Percentiles rank a stretch among this genome's conserved stretches.
Evolutionary conservation across 2,888 invertebrate species (phyloP).

Genomic region (Melinopterus prodromus): DNA sequence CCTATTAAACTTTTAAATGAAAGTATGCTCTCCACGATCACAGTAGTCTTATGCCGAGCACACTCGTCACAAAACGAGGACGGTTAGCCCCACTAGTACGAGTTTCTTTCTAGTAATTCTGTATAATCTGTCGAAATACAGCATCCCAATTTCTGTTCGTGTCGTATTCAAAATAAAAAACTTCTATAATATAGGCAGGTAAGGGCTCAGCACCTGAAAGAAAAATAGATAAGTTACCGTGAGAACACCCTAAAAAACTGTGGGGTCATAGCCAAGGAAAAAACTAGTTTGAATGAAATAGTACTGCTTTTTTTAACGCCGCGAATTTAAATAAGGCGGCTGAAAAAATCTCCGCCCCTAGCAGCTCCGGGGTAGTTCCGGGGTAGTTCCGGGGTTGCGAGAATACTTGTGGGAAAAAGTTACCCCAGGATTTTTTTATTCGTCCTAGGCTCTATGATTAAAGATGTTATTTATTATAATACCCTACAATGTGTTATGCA

Average conservation of each 20-base stretch:
- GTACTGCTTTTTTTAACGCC: conserved; percentile 49
- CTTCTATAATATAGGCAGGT: not conserved
- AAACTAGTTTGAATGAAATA: conserved; percentile 46
- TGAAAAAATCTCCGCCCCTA: conserved; percentile 48
- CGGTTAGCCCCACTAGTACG: no score
- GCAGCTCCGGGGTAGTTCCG: conserved; percentile 30
- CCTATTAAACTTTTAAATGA: no score
- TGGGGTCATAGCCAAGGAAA: conserved; percentile 41
- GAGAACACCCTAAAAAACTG: conserved; percentile 49
- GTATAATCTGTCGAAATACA: no score
- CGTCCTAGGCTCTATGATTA: conserved; percentile 48
- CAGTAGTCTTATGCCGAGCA: no score
- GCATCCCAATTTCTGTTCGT: no score
- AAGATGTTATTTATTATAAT: conserved; percentile 51
- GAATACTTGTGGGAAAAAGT: conserved; percentile 51
- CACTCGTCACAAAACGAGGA: no score
- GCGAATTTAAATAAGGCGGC: conserved; percentile 47
- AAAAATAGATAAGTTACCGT: conserved; percentile 50
- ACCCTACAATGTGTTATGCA: conserved; percentile 46
- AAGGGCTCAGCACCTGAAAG: conserved; percentile 21
- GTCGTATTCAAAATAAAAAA: not conserved
- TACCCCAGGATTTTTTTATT: conserved; percentile 48
- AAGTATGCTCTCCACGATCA: no score
- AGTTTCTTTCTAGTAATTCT: no score
- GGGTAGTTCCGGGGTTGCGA: conserved; percentile 28